phyloP scores from a whole-genome alignment of 2,888 invertebrate species.

The Acrocyrtus sp. region DNA sequence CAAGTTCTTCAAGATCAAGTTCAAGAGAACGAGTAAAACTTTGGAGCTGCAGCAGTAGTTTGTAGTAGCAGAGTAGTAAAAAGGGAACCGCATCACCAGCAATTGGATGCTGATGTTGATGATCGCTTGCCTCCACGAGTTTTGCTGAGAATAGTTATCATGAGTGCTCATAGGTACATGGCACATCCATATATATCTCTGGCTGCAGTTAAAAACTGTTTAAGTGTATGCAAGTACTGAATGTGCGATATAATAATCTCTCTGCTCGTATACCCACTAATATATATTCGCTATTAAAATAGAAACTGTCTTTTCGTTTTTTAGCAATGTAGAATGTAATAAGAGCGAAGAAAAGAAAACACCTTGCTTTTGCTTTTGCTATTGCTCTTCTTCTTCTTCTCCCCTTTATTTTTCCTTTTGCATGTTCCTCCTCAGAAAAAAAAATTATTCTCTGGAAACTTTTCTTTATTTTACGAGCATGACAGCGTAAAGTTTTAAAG shows the following conservation, averaged over 20 bases:
- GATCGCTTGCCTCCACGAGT: slow-evolving; percentile 31
- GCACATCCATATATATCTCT: too few relatives aligned
- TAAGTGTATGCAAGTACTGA: slow-evolving; percentile 12
- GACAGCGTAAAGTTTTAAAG: too few relatives aligned
- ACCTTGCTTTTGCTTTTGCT: slow-evolving; percentile 30
- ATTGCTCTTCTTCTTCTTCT: slow-evolving; percentile 8
- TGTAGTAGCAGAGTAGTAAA: background rate
- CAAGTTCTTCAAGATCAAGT: slow-evolving; percentile 49
- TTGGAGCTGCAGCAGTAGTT: slow-evolving; percentile 20
- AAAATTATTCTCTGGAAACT: slow-evolving; percentile 8
- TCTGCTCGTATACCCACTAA: too few relatives aligned
- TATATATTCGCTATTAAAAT: slow-evolving; percentile 15
- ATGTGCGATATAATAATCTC: too few relatives aligned
- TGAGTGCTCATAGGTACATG: slow-evolving; percentile 20
- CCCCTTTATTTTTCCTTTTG: background rate
- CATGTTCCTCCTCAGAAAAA: slow-evolving; percentile 13
- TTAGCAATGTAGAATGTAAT: slow-evolving; percentile 6
- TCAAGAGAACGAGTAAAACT: slow-evolving; percentile 47
- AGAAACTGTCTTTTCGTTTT: slow-evolving; percentile 13
- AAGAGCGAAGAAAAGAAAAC: slow-evolving; percentile 36
- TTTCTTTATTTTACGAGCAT: slow-evolving; percentile 13
- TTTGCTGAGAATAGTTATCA: slow-evolving; percentile 23
- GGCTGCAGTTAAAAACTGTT: slow-evolving; percentile 10
- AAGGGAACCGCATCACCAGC: slow-evolving; percentile 1
- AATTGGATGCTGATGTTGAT: slow-evolving; percentile 5